Evolutionary conservation across 2,888 invertebrate genomes (phyloP).

Genomic region (Drosophila paranaensis): DNA sequence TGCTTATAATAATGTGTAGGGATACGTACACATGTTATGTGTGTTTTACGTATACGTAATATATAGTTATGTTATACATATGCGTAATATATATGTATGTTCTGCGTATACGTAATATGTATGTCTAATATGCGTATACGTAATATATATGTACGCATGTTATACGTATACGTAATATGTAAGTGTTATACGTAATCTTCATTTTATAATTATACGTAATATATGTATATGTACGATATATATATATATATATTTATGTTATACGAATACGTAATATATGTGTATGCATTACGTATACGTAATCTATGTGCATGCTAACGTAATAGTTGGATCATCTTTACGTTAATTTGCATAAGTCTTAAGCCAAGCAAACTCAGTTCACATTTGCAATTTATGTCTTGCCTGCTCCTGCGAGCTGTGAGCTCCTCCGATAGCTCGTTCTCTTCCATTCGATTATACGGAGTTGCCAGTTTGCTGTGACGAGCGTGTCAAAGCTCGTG

Average conservation of each 20-base stretch:
- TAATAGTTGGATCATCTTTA: background rate
- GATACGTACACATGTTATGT: background rate
- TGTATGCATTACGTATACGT: background rate
- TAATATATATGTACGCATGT: too few species aligned
- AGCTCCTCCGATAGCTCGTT: background rate
- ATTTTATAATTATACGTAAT: background rate
- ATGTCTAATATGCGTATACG: background rate
- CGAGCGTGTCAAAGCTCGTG: conserved; percentile 12
- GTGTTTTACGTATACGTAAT: background rate
- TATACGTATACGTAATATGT: background rate
- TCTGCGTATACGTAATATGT: background rate
- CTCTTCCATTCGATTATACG: background rate
- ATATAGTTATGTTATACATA: background rate
- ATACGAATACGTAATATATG: background rate
- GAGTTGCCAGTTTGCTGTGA: background rate
- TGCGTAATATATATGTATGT: background rate
- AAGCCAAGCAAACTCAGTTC: background rate
- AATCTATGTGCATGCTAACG: background rate
- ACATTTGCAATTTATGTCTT: background rate
- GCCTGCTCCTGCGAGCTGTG: background rate
- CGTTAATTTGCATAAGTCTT: background rate
- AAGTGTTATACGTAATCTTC: background rate
- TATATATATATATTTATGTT: too few species aligned
- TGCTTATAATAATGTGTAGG: background rate
- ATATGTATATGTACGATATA: background rate